These are phyloP conservation scores for Electrona antarctica DNA, from an alignment of 2,113 vertebrate genomes.

Conservation along the genomic window DNA sequence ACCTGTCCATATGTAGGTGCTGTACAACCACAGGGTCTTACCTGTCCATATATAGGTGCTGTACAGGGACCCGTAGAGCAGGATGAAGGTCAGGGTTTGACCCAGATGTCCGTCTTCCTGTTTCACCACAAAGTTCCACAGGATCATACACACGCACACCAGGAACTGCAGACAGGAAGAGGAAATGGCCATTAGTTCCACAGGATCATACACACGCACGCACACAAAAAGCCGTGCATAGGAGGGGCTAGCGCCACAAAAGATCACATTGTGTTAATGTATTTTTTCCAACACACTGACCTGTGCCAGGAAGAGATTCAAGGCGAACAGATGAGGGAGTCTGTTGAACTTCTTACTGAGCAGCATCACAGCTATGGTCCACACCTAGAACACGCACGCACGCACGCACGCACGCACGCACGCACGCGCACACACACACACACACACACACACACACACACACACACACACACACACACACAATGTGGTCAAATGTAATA, in stretches of 20 bases:
- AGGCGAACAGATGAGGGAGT: constrained; percentile 92
- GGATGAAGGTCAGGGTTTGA: constrained; percentile 88
- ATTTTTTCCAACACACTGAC: constrained; percentile 65
- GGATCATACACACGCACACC: constrained; percentile 91
- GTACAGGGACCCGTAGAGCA: constrained; percentile 94
- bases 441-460: constrained; percentile 19
- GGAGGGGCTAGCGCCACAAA: no score
- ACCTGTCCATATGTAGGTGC: not conserved
- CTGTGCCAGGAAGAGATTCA: constrained; percentile 95
- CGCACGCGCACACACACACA: no score
- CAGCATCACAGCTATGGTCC: constrained; percentile 91
- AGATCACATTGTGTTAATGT: no score
- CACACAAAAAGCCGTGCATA: no score
- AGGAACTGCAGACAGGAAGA: constrained; percentile 77
- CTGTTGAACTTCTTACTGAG: constrained; percentile 93
- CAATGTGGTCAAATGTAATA: no score
- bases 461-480: not conserved
- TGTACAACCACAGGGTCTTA: constrained; percentile 39
- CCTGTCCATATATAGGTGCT: constrained; percentile 97
- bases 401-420: no score
- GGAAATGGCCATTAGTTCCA: constrained; percentile 23
- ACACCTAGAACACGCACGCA: constrained; percentile 81
- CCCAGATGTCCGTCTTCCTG: constrained; percentile 84
- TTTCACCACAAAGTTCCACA: constrained; percentile 90
- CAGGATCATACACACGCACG: no score